These are phyloP conservation scores for Polypedilum vanderplanki DNA, from an alignment of 1,140 invertebrate species.

Conservation along the genomic window DNA sequence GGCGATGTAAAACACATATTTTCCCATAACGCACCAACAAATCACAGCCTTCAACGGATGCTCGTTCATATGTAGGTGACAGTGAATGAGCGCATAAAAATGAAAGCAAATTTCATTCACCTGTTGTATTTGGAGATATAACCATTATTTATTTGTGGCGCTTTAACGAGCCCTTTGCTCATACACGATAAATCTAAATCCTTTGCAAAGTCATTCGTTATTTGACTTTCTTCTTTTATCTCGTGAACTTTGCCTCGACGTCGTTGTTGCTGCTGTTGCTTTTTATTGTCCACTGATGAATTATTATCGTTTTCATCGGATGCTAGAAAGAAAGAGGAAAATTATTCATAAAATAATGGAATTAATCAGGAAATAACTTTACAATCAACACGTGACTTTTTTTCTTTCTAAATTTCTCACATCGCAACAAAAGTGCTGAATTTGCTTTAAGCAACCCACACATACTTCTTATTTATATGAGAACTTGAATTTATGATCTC, in stretches of 20 bases:
- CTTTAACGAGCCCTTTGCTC: conserved; percentile 35
- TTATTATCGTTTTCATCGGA: neutral
- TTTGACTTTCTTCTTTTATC: conserved; percentile 36
- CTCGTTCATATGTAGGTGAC: neutral
- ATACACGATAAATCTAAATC: conserved; percentile 39
- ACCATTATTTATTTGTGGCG: conserved; percentile 39
- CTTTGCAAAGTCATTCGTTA: conserved; percentile 33
- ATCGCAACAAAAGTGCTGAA: neutral
- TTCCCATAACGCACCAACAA: too few relatives aligned
- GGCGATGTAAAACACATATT: too few relatives aligned
- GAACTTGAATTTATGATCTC: conserved; percentile 3
- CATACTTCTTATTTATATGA: neutral
- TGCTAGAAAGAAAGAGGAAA: neutral
- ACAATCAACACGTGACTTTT: conserved; percentile 4
- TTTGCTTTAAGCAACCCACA: neutral
- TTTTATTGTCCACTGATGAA: conserved; percentile 23
- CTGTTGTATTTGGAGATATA: conserved; percentile 36
- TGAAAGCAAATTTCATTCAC: conserved; percentile 22
- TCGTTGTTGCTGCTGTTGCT: neutral
- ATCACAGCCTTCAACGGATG: too few relatives aligned
- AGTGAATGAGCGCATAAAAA: neutral
- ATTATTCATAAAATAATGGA: neutral
- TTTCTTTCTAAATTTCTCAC: neutral
- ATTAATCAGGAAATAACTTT: too few relatives aligned
- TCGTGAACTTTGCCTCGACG: conserved; percentile 33